Evolutionary conservation across 92 coral and sea anemone species (phyloP).

Genomic region (Bergia sp.): DNA sequence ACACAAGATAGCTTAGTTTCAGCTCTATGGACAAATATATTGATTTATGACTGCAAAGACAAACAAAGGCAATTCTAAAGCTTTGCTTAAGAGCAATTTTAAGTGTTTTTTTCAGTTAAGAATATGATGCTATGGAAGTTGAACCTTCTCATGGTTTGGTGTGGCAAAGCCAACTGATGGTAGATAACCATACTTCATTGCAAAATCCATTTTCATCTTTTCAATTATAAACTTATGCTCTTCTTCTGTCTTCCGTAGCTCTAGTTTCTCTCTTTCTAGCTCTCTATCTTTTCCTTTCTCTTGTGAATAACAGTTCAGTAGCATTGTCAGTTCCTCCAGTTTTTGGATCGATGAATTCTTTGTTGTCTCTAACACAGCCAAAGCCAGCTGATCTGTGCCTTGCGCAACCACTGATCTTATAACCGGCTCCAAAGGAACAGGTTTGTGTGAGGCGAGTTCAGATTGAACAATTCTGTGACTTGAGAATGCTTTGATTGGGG

Average conservation of each 20-base stretch:
- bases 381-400: conserved; percentile 26
- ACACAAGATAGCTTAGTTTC: too few relatives aligned
- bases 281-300: conserved; percentile 37
- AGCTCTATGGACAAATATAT: too few relatives aligned
- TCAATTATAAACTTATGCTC: conserved; percentile 36
- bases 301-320: conserved; percentile 35
- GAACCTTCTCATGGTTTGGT: background rate
- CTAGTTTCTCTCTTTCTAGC: conserved; percentile 30
- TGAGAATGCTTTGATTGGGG: background rate
- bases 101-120: too few relatives aligned
- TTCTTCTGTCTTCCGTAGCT: conserved; percentile 20
- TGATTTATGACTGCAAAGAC: too few relatives aligned
- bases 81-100: too few relatives aligned
- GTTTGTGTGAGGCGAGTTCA: background rate
- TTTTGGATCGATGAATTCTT: conserved; percentile 16
- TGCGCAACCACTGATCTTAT: background rate
- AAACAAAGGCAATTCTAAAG: too few relatives aligned
- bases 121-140: background rate
- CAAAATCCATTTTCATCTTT: conserved; percentile 45
- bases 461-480: conserved; percentile 9
- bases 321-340: conserved; percentile 31
- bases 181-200: conserved; percentile 34
- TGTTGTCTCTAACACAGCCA: conserved; percentile 26
- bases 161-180: conserved; percentile 27
- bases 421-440: background rate